Percentiles rank a stretch among this genome's conserved stretches.
phyloP scores from a whole-genome alignment of 2,797 vertebrate genomes.

The Chelidonichthys spinosus region DNA sequence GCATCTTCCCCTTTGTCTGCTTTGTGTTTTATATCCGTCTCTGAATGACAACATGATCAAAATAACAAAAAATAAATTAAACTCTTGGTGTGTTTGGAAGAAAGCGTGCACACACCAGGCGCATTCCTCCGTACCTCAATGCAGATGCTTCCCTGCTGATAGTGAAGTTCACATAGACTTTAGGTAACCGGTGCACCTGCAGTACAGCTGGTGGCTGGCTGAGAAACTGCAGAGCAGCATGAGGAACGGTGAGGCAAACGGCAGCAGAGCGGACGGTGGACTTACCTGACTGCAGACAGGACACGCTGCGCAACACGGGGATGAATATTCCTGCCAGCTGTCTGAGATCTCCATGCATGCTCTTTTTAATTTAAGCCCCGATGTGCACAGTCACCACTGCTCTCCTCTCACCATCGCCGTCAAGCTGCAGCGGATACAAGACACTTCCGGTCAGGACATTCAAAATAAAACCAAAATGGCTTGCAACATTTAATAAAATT shows the following conservation, averaged over 20 bases:
- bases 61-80: neutral
- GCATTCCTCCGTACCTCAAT: slow-evolving; percentile 26
- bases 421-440: neutral
- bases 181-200: slow-evolving; percentile 59
- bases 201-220: slow-evolving; percentile 42
- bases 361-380: slow-evolving; percentile 12
- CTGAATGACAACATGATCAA: rapidly evolving
- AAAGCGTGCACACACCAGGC: neutral
- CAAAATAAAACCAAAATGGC: slow-evolving; percentile 44
- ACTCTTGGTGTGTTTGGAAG: neutral
- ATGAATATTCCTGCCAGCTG: slow-evolving; percentile 12
- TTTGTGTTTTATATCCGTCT: neutral
- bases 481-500: neutral
- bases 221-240: slow-evolving; percentile 27
- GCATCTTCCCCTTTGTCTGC: neutral
- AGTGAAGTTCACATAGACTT: slow-evolving; percentile 62
- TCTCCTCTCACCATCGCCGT: neutral
- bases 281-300: slow-evolving; percentile 47
- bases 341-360: slow-evolving; percentile 34
- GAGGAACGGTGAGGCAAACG: slow-evolving; percentile 3
- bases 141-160: slow-evolving; percentile 60
- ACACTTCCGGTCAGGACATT: slow-evolving; percentile 43
- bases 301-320: neutral
- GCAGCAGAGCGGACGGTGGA: neutral
- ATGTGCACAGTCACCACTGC: slow-evolving; percentile 53